Evolutionary conservation across 2,797 vertebrate species (phyloP), one percentile per base, ranked within the genome.

Genomic region (Sylvia borin): DNA sequence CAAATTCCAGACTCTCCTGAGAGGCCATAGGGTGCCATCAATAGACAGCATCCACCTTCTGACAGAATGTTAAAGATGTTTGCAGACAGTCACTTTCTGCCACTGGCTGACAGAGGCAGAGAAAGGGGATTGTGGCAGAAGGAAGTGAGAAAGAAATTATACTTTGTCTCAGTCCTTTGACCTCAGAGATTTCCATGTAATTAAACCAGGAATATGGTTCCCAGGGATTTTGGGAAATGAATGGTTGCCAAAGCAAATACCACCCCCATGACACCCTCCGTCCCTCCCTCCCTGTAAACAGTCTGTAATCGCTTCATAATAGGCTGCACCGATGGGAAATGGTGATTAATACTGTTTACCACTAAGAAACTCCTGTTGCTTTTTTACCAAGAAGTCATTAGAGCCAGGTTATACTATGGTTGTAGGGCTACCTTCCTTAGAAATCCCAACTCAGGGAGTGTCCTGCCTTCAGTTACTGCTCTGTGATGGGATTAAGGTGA

Each of bases 211-310:
- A 96, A 93, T 83, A 91, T 73, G 26, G 88, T 95, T 98, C 93
- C 93, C 97, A 97, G 85, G 40, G 78, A 96, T 93, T 57, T 45
- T 17, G 93, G 94, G 95, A 97, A 97, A 97, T 76, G 57, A 95
- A 88, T 61, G 55, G 91, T 70, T 96, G 92, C 92, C 93, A 95
- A 95, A 96, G 70, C 79, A 94, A 83, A 95, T 86, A 92, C 73
- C 60, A 83, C 77, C 55, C 80, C 61, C 81, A 65, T 68, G 68
- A 85, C 84, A 83, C 75, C 66, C 67, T 88, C 40, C 20, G 24
- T 90, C 50, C 24, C 27, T 86, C 72, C 38, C 50, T 91, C 19
- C 50, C 71, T 92, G 93, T 97, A 97, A 96, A 96, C 90, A 93
- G 76, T 94, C 92, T 97, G 90, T 95, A 96, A 96, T 94, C 16